Base-by-base conservation (phyloP, 1,140 invertebrate species). In the Dryas iulia region DNA sequence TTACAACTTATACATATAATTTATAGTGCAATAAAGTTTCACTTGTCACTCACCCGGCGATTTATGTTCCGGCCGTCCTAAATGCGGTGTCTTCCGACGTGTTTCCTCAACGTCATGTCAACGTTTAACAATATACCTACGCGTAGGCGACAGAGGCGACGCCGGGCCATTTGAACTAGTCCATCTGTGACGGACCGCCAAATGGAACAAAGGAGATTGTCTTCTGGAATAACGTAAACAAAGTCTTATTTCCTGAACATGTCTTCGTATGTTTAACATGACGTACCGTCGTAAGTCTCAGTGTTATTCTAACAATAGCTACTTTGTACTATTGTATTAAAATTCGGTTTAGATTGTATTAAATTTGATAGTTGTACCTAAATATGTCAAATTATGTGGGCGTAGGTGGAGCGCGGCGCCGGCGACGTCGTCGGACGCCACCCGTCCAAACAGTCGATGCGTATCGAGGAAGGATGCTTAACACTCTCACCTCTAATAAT, bases 21-120 rank as follows among this genome's bases (percentile, higher is more conserved):
- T 91, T 91, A 91, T 86, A 82, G 83, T 76, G 79, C 80, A 74
- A 85, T 91, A 91, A 91, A 91, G 81, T 89, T 89, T 88, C 78
- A 86, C 82, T 87, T 91, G 87, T 91, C 89, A 91, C 89, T 89
- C 84, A 83, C 59, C 24, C 73, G 73, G 77, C 14, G 84, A 85
- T 91, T 91, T 91, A 91, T 81, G 87, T 73, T 63, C 71, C 71
- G 81, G 78, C 68, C 85, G 86, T 80, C 86, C 87, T 79, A 80
- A 83, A 90, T 90, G 87, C 74, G 81, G 86, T 87, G 78, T 87
- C 86, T 87, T 89, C 86, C 84, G 80, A 86, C 82, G 82, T 86
- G 81, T 87, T 86, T 87, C 82, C 87, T 83, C 80, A n/a, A n/a
- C n/a, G n/a, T n/a, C n/a, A 73, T 89, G 86, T 90, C 86, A 87